These are phyloP conservation scores for Mus minutoides DNA, from an alignment of 2,797 vertebrate genomes.

Conservation along the genomic window DNA sequence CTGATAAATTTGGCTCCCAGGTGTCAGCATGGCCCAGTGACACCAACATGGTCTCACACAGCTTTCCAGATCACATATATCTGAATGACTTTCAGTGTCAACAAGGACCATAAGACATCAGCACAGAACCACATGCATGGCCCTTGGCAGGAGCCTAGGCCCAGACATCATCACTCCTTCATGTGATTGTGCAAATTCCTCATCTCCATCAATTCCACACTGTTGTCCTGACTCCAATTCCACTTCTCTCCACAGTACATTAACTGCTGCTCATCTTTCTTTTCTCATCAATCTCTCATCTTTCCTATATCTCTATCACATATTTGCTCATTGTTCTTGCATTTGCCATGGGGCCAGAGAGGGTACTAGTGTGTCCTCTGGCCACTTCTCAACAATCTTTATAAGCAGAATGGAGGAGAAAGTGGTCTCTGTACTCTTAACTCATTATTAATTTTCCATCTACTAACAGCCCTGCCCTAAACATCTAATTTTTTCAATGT, in stretches of 20 bases:
- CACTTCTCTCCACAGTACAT: not conserved
- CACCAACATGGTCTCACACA: not conserved
- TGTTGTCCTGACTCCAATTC: not conserved
- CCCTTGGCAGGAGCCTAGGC: not conserved
- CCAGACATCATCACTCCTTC: not conserved
- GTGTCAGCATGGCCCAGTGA: not conserved
- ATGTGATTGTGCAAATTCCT: not conserved
- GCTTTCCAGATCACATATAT: not conserved
- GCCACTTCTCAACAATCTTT: not conserved
- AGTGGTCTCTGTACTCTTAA: not conserved
- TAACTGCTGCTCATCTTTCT: not conserved
- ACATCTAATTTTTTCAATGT: not conserved
- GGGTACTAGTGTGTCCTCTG: not conserved
- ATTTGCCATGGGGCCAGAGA: not conserved
- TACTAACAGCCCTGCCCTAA: accelerated
- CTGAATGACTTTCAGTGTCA: not conserved
- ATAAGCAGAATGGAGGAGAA: not conserved
- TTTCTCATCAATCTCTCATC: not conserved
- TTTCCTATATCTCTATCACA: not conserved
- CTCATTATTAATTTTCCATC: not conserved
- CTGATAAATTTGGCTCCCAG: no score
- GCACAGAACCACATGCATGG: no score
- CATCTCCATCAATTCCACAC: not conserved
- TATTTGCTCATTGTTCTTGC: not conserved
- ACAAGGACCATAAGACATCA: not conserved